phyloP scores from a whole-genome alignment of 2,888 invertebrate species.

The Chelonus formosanus region DNA sequence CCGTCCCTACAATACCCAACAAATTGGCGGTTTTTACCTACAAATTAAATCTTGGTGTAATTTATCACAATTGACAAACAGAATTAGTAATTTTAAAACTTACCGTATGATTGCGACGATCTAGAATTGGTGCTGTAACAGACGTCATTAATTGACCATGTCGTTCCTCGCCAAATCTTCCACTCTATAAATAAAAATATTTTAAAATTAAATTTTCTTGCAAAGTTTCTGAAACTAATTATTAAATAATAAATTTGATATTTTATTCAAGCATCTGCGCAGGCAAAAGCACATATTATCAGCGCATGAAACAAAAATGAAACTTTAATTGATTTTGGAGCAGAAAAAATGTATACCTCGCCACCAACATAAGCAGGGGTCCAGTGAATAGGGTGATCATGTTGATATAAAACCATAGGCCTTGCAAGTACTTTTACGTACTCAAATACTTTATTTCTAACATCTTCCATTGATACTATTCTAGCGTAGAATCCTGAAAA shows the following conservation, averaged over 20 bases:
- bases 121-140: slow-evolving; percentile 93
- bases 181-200: slow-evolving; percentile 68
- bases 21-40: slow-evolving; percentile 89
- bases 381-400: slow-evolving; percentile 93
- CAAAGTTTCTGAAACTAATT: no score
- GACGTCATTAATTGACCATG: slow-evolving; percentile 90
- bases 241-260: no score
- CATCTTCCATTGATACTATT: slow-evolving; percentile 87
- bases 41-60: slow-evolving; percentile 42
- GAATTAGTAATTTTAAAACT: slow-evolving; percentile 32
- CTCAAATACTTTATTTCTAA: slow-evolving; percentile 90
- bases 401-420: slow-evolving; percentile 94
- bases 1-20: slow-evolving; percentile 96
- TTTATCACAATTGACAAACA: slow-evolving; percentile 5
- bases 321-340: background rate
- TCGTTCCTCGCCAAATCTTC: slow-evolving; percentile 73
- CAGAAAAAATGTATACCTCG: slow-evolving; percentile 67
- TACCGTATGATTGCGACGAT: slow-evolving; percentile 89
- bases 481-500: slow-evolving; percentile 85
- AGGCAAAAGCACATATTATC: slow-evolving; percentile 1
- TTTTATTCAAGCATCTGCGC: background rate
- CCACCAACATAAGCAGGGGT: slow-evolving; percentile 90
- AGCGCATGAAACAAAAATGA: background rate
- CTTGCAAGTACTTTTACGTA: slow-evolving; percentile 95
- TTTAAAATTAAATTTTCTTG: no score